phyloP scores from a whole-genome alignment of 2,888 invertebrate species.

The Cephalotes varians region DNA sequence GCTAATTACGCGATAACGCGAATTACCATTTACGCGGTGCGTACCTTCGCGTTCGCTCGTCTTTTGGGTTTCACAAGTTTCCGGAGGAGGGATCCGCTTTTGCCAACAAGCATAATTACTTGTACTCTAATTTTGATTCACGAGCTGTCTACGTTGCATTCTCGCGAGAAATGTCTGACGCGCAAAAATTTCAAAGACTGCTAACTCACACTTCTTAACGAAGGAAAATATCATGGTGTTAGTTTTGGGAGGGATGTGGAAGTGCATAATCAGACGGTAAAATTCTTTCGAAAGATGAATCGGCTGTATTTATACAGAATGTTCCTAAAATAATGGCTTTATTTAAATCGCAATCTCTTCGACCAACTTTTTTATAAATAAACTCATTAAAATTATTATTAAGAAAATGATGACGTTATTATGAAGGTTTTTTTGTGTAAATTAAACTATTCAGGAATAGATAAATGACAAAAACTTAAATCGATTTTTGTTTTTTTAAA shows the following conservation, averaged over 20 bases:
- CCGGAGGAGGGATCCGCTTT: conserved; percentile 25
- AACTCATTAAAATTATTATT: neutral
- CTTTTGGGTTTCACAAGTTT: conserved; percentile 27
- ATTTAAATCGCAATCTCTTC: neutral
- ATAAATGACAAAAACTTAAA: conserved; percentile 42
- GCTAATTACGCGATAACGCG: conserved; percentile 37
- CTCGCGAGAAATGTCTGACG: conserved; percentile 4
- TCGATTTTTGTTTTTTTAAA: conserved; percentile 47
- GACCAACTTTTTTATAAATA: neutral
- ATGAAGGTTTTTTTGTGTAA: neutral
- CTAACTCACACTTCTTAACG: conserved; percentile 21
- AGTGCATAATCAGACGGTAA: conserved; percentile 16
- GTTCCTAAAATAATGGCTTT: neutral
- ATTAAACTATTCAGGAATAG: neutral
- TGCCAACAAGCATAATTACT: conserved; percentile 18
- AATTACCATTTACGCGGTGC: conserved; percentile 32
- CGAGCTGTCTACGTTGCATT: conserved; percentile 34
- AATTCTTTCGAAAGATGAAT: conserved; percentile 3
- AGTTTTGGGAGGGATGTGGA: neutral
- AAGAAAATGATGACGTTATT: neutral
- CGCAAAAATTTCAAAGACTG: conserved; percentile 16
- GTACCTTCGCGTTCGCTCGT: conserved; percentile 22
- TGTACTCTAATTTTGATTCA: conserved; percentile 45
- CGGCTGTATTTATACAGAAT: neutral
- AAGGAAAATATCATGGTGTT: conserved; percentile 16